Conservation (phyloP, 1,140 invertebrate genomes). For the Zaprionus inermis region DNA sequence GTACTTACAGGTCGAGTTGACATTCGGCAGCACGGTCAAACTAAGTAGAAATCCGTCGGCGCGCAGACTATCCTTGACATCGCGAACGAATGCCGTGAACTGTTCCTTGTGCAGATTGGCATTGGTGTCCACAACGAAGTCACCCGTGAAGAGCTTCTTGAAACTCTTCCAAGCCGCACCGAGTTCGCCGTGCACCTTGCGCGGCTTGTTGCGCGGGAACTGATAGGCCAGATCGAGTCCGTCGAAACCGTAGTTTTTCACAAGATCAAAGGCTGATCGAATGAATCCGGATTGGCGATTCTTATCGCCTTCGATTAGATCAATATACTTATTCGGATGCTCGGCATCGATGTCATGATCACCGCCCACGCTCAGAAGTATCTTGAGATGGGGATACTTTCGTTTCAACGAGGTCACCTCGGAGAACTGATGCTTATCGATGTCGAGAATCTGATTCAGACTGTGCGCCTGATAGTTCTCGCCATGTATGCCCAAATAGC, state of each 20-base stretch:
- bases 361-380: conserved; percentile 91
- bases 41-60: conserved; percentile 88
- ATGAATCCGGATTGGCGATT: conserved; percentile 90
- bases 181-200: conserved; percentile 89
- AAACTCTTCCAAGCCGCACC: conserved; percentile 89
- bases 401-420: conserved; percentile 89
- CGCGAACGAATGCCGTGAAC: conserved; percentile 89
- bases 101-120: conserved; percentile 90
- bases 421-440: conserved; percentile 89
- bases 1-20: conserved; percentile 89
- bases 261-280: conserved; percentile 88
- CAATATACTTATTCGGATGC: conserved; percentile 78
- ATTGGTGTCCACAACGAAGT: conserved; percentile 89
- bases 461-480: conserved; percentile 89
- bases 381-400: conserved; percentile 89
- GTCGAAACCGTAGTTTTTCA: conserved; percentile 91
- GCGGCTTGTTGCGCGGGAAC: conserved; percentile 90
- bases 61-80: conserved; percentile 88
- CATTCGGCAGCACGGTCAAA: conserved; percentile 90
- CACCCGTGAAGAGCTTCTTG: conserved; percentile 89
- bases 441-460: conserved; percentile 89
- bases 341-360: conserved; percentile 87
- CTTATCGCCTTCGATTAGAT: conserved; percentile 88
- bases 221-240: conserved; percentile 94
- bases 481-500: conserved; percentile 91